These are phyloP conservation scores for Diorhabda carinulata DNA, from an alignment of 1,140 invertebrate genomes.

Conservation along the genomic window DNA sequence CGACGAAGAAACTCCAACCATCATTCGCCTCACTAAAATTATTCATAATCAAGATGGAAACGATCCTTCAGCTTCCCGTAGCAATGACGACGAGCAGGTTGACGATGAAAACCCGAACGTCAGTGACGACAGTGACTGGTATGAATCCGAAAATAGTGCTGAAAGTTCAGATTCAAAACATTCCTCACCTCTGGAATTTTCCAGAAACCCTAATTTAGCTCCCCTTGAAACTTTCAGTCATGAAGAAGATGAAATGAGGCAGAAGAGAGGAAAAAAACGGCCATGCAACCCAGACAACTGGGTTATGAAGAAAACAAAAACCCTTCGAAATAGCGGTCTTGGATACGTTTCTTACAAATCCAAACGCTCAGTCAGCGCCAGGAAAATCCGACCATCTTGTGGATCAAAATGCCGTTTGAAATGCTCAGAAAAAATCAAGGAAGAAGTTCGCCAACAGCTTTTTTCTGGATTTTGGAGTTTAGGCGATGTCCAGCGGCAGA, in stretches of 20 bases:
- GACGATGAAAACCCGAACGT: conserved; percentile 7
- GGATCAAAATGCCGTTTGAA: no score
- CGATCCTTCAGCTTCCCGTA: conserved; percentile 9
- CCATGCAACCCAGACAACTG: neutral
- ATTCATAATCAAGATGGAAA: conserved; percentile 8
- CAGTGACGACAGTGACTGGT: no score
- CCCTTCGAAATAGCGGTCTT: conserved; percentile 1
- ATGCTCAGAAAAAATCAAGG: no score
- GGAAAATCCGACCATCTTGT: no score
- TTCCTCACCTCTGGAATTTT: no score
- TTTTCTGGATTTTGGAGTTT: conserved; percentile 24
- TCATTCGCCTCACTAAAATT: conserved; percentile 3
- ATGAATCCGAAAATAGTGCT: no score
- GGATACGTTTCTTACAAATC: neutral
- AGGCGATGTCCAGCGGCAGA: conserved; percentile 18
- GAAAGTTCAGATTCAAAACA: no score
- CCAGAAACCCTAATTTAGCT: no score
- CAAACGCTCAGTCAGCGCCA: neutral
- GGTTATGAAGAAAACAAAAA: neutral
- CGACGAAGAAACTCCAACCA: conserved; percentile 7
- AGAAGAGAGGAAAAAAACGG: neutral
- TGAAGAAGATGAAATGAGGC: no score
- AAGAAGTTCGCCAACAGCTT: no score
- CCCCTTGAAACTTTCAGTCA: no score
- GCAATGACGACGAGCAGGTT: conserved; percentile 9